Conservation (phyloP, 2,888 invertebrate genomes). For the Pristionchus japonicus region DNA sequence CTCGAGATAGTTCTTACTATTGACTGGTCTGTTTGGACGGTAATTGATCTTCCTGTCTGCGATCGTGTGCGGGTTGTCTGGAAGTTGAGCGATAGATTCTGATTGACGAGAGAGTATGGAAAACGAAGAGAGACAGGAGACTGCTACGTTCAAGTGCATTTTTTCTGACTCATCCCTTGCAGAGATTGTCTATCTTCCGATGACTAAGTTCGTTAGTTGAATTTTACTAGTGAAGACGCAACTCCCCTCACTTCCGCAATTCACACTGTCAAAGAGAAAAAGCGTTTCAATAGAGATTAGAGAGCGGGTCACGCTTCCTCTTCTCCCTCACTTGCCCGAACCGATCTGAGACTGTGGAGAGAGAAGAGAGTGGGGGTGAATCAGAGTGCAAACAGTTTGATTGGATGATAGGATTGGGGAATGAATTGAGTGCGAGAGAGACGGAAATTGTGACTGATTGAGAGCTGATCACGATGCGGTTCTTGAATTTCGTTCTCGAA, state of each 20-base stretch:
- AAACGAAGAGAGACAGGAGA: not conserved
- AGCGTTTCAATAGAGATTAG: not conserved
- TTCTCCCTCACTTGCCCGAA: not conserved
- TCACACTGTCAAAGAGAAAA: constrained; percentile 4
- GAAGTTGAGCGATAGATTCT: not conserved
- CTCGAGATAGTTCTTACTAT: not conserved
- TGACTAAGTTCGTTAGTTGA: not conserved
- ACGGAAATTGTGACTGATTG: not conserved
- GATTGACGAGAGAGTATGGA: not conserved
- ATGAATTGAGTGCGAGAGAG: constrained; percentile 1
- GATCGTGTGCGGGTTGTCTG: not conserved
- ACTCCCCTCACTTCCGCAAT: not conserved
- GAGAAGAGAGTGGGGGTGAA: not conserved
- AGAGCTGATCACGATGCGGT: not conserved
- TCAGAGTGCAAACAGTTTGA: constrained; percentile 40
- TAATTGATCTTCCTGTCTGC: not conserved
- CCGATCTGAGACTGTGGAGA: not conserved
- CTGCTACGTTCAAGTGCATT: not conserved
- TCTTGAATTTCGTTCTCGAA: not conserved
- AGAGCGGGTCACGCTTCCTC: not conserved
- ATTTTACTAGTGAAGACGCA: not conserved
- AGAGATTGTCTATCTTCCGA: not conserved
- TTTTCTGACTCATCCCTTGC: not conserved
- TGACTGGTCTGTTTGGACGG: not conserved
- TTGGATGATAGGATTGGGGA: constrained; percentile 28